These are phyloP conservation scores for Drosophila nigromelanica DNA, from an alignment of 1,140 invertebrate genomes.

Conservation along the genomic window DNA sequence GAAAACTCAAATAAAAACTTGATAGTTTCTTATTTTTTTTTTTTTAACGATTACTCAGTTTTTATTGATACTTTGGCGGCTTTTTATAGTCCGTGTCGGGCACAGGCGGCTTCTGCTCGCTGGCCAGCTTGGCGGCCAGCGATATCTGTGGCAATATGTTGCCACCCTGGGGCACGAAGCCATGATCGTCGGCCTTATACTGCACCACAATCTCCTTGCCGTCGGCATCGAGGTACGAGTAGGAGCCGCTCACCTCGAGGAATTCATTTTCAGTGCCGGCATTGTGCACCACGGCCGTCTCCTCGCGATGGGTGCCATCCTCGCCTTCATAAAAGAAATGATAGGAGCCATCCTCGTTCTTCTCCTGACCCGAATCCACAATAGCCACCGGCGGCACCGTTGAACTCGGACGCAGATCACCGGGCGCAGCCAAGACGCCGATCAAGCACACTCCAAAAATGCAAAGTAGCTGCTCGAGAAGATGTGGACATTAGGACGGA, in stretches of 20 bases:
- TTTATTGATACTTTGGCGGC: conserved; percentile 56
- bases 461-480: conserved; percentile 41
- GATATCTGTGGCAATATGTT: conserved; percentile 67
- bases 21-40: background rate
- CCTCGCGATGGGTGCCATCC: conserved; percentile 71
- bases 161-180: conserved; percentile 74
- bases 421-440: conserved; percentile 41
- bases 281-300: conserved; percentile 66
- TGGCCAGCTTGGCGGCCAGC: conserved; percentile 66
- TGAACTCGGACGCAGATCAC: conserved; percentile 17
- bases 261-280: conserved; percentile 63
- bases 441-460: conserved; percentile 42
- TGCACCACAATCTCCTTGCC: conserved; percentile 71
- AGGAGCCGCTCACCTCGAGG: conserved; percentile 71
- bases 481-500: background rate
- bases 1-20: conserved; percentile 14
- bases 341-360: conserved; percentile 74
- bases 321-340: conserved; percentile 70
- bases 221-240: conserved; percentile 72
- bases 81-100: conserved; percentile 54
- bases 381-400: conserved; percentile 61
- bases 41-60: background rate
- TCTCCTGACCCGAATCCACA: conserved; percentile 62
- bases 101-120: conserved; percentile 36
- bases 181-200: conserved; percentile 77